These are phyloP conservation scores for Hystrix brachyura DNA, from an alignment of 2,113 vertebrate species.

Conservation along the genomic window DNA sequence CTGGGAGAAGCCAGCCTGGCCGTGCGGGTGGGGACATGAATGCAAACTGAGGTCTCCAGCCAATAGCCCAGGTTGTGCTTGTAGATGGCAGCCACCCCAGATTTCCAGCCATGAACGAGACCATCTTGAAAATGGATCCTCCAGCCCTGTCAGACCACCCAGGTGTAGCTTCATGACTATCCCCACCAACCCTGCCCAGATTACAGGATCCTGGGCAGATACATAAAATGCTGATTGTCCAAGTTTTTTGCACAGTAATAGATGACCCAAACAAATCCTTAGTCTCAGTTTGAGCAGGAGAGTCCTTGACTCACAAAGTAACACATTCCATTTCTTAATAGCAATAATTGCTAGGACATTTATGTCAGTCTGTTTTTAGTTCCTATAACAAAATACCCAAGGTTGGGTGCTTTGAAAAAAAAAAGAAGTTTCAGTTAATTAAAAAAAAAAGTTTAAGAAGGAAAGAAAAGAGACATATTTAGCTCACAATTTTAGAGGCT, in stretches of 20 bases:
- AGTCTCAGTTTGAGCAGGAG: not conserved
- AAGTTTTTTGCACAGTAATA: not conserved
- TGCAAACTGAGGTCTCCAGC: not conserved
- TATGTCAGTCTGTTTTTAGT: not conserved
- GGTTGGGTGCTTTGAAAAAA: not conserved
- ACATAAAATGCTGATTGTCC: not conserved
- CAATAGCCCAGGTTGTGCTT: no score
- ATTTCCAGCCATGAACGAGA: not conserved
- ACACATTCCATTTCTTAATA: not conserved
- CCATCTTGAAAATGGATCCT: not conserved
- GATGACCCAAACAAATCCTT: no score
- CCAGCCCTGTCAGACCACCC: not conserved
- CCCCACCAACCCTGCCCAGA: not conserved
- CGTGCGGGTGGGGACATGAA: rapidly evolving
- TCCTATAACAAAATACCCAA: not conserved
- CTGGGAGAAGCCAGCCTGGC: not conserved
- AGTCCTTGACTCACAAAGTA: not conserved
- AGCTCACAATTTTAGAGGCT: not conserved
- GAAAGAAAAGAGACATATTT: not conserved
- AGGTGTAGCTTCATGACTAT: rapidly evolving
- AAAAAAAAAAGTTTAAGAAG: not conserved
- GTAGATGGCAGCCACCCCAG: not conserved
- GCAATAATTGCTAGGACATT: not conserved
- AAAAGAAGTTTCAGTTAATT: not conserved
- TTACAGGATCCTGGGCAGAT: not conserved